These are phyloP conservation scores for Acrocephalus scirpaceus DNA, from an alignment of 2,797 vertebrate species.

Conservation along the genomic window DNA sequence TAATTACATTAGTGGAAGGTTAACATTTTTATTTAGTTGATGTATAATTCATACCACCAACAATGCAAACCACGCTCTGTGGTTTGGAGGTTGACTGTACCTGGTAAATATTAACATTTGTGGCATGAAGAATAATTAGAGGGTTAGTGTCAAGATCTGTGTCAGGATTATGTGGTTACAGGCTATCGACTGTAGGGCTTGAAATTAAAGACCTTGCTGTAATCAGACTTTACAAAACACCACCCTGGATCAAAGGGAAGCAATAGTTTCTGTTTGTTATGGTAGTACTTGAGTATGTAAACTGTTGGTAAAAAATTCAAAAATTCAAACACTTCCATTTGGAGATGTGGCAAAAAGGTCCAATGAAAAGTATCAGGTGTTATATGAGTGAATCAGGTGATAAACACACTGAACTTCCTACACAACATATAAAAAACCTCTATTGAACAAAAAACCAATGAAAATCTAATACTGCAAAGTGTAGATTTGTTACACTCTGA, in stretches of 20 bases:
- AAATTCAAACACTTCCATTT: neutral
- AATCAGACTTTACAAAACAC: neutral
- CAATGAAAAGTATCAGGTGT: neutral
- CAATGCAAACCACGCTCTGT: neutral
- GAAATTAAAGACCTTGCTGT: neutral
- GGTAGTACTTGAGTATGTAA: neutral
- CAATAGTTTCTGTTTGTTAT: neutral
- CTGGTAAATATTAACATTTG: neutral
- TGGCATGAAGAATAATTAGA: neutral
- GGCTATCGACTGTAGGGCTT: neutral
- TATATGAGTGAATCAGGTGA: neutral
- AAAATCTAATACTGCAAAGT: neutral
- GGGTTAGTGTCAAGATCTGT: neutral
- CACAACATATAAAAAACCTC: neutral
- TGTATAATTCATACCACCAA: neutral
- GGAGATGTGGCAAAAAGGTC: neutral
- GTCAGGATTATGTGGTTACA: neutral
- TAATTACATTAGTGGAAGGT: neutral
- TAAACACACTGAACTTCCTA: neutral
- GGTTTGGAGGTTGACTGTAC: neutral
- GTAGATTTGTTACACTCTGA: too few species aligned
- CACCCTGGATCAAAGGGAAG: neutral
- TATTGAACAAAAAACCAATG: neutral
- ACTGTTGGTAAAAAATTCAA: neutral
- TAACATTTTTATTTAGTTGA: neutral